These are phyloP conservation scores for Drosophila punjabiensis DNA, from an alignment of 1,140 invertebrate genomes.

Conservation along the genomic window DNA sequence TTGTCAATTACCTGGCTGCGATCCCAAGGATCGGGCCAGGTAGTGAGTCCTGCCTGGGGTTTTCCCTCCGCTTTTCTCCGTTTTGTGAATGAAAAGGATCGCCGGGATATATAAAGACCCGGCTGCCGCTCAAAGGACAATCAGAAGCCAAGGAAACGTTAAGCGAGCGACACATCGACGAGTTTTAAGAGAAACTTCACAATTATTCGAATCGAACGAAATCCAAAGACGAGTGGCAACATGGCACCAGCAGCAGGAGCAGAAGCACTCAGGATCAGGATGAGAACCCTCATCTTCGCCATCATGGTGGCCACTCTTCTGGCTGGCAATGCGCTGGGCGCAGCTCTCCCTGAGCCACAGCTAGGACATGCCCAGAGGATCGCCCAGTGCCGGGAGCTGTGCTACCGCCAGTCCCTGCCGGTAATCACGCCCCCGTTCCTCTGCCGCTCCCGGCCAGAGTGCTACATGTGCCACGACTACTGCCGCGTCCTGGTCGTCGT, in stretches of 20 bases:
- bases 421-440: slow-evolving; percentile 16
- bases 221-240: neutral
- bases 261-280: neutral
- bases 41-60: slow-evolving; percentile 23
- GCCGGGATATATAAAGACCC: slow-evolving; percentile 44
- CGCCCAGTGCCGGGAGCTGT: slow-evolving; percentile 60
- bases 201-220: neutral
- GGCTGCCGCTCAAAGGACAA: neutral
- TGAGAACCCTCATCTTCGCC: neutral
- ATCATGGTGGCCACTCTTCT: neutral
- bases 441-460: slow-evolving; percentile 64
- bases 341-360: neutral
- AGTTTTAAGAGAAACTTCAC: neutral
- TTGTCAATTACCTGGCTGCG: slow-evolving; percentile 59
- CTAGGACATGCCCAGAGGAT: slow-evolving; percentile 30
- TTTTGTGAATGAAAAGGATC: slow-evolving; percentile 53
- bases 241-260: slow-evolving; percentile 2
- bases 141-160: slow-evolving; percentile 53
- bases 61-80: slow-evolving; percentile 12
- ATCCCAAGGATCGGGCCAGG: slow-evolving; percentile 14
- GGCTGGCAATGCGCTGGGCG: slow-evolving; percentile 41
- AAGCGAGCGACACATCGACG: slow-evolving; percentile 21
- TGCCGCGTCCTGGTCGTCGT: slow-evolving; percentile 65
- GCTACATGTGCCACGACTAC: slow-evolving; percentile 79
- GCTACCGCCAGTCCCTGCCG: slow-evolving; percentile 47